These are phyloP conservation scores for Seriola aureovittata DNA, from an alignment of 2,113 vertebrate species.

Conservation along the genomic window DNA sequence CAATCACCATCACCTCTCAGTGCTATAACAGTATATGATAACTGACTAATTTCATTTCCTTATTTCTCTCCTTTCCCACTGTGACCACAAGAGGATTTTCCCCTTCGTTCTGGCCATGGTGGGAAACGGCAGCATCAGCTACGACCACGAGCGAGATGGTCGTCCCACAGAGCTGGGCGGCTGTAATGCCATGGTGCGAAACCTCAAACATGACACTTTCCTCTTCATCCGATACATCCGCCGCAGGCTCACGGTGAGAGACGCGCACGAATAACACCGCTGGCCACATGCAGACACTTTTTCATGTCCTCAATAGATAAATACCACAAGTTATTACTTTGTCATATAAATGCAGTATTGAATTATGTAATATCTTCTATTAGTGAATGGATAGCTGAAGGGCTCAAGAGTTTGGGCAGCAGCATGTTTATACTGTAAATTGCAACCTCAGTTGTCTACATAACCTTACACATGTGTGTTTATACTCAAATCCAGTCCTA, in stretches of 20 bases:
- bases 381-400: not conserved
- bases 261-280: not conserved
- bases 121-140: constrained; percentile 92
- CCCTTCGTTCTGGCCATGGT: constrained; percentile 96
- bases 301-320: not conserved
- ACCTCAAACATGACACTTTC: constrained; percentile 96
- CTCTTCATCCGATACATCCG: constrained; percentile 95
- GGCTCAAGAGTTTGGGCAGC: not conserved
- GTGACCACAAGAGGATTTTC: constrained; percentile 88
- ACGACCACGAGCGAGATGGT: constrained; percentile 94
- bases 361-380: not conserved
- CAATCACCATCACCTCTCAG: not conserved
- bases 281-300: not conserved
- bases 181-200: constrained; percentile 94
- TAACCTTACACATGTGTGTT: not conserved
- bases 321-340: not conserved
- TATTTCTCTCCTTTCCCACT: not conserved
- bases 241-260: constrained; percentile 92
- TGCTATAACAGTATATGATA: not conserved
- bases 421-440: not conserved
- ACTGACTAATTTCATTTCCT: not conserved
- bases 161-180: constrained; percentile 93
- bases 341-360: not conserved
- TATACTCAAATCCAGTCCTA: not conserved
- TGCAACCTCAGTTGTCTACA: not conserved